Evolutionary conservation across 2,888 invertebrate species (phyloP), one percentile per base, ranked within the genome.

Genomic region (Nymphalis c-album): DNA sequence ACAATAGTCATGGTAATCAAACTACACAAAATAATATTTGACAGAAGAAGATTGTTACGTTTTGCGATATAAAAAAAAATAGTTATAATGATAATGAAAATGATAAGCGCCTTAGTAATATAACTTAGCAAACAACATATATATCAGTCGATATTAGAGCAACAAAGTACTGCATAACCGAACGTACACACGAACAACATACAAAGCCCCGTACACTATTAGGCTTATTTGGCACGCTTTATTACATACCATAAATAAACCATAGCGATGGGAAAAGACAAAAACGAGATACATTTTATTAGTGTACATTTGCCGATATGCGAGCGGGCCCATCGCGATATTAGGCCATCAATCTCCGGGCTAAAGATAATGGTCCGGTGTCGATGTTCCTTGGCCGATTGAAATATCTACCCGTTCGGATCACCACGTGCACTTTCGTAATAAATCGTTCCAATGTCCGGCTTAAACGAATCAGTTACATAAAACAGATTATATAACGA

Each of bases 351-450:
- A 87, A 90, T 88, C 88, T 86, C 84, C 73, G 75, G 75, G 80
- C 78, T 78, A 84, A 87, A 86, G 57, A 88, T 87, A 89, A 87
- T 86, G 83, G 82, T 81, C 81, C 80, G 78, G 78, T 78, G 81
- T 74, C 83, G 81, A 83, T 82, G 82, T 87, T 86, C 84, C 85
- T 87, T 87, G 86, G 84, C 86, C 85, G 85, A 87, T 87, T 86
- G 86, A 86, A 87, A 86, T 84, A 85, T 87, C 83, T 79, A 80
- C 75, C 76, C 69, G 76, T 72, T 70, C 73, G 67, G 64, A 62
- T 64, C 64, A 69, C 73, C 76, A 73, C 79, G 76, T 75, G 75
- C 68, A 73, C 74, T 62, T 71, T 66, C 74, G 73, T 74, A 76
- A 74, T 73, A 74, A 73, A 74, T 57, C 73, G 63, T 31, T 50